A percentile compares a stretch with the other conserved stretches of the same genome.
Conservation (phyloP, 2,888 invertebrate species). For the Meganola albula region DNA sequence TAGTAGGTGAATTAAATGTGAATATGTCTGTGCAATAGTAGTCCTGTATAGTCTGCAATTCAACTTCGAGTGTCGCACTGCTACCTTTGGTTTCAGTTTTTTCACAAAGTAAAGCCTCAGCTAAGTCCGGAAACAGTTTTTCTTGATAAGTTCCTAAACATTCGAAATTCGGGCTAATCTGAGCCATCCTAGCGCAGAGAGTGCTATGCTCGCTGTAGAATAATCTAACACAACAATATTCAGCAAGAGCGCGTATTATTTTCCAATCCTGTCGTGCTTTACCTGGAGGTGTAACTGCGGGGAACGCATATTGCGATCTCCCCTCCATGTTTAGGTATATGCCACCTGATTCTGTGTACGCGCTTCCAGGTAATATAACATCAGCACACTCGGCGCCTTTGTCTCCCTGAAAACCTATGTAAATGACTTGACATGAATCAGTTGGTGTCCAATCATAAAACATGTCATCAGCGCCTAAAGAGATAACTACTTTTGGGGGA, state of each 20-base stretch:
- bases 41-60: conserved; percentile 46
- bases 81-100: not conserved
- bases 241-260: conserved; percentile 81
- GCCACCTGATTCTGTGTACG: conserved; percentile 97
- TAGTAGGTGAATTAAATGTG: conserved; percentile 56
- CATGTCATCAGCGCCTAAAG: conserved; percentile 95
- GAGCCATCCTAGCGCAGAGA: conserved; percentile 42
- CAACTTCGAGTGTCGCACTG: conserved; percentile 32
- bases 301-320: conserved; percentile 90
- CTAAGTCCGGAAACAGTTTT: conserved; percentile 39
- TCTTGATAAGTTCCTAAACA: conserved; percentile 42
- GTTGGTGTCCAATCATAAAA: conserved; percentile 86
- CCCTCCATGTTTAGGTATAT: conserved; percentile 98
- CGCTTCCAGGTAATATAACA: conserved; percentile 94
- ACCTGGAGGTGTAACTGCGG: conserved; percentile 94
- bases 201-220: conserved; percentile 44
- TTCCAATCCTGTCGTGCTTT: conserved; percentile 98
- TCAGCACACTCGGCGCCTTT: conserved; percentile 92
- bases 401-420: conserved; percentile 97
- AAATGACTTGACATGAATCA: conserved; percentile 88
- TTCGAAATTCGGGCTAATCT: conserved; percentile 59
- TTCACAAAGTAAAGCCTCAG: conserved; percentile 27
- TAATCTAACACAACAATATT: conserved; percentile 44
- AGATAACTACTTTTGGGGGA: conserved; percentile 88
- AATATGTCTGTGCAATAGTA: conserved; percentile 65